Evolutionary conservation across 2,113 vertebrate genomes (phyloP).

Genomic region (Myotis lucifugus): DNA sequence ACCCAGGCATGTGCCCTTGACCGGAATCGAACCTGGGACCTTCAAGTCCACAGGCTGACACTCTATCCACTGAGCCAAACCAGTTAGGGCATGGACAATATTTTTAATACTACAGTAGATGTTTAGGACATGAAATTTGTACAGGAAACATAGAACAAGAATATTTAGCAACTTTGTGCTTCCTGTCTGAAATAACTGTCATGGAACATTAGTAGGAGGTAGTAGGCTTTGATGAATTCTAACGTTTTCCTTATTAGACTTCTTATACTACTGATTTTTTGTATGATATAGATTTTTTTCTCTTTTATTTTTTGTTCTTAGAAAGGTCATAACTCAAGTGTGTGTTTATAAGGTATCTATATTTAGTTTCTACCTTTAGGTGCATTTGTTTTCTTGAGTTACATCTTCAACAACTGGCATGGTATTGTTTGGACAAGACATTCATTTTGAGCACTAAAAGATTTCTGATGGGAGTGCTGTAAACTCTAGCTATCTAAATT

Average conservation of each 20-base stretch:
- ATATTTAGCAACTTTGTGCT: slow-evolving; percentile 61
- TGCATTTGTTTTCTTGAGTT: slow-evolving; percentile 61
- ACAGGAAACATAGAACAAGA: slow-evolving; percentile 59
- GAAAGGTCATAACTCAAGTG: slow-evolving; percentile 7
- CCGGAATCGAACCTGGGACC: no score
- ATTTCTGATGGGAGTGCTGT: slow-evolving; percentile 68
- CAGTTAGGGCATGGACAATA: not conserved
- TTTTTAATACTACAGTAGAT: slow-evolving; percentile 58
- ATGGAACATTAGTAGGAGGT: slow-evolving; percentile 49
- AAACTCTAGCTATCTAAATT: slow-evolving; percentile 67
- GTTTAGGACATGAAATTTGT: slow-evolving; percentile 56
- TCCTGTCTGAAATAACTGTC: slow-evolving; percentile 66
- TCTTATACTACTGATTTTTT: slow-evolving; percentile 36
- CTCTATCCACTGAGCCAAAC: no score
- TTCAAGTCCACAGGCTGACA: no score
- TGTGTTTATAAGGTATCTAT: slow-evolving; percentile 43
- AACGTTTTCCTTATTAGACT: slow-evolving; percentile 45
- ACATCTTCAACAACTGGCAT: slow-evolving; percentile 53
- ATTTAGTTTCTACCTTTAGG: slow-evolving; percentile 63
- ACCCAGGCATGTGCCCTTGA: no score
- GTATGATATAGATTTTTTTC: not conserved
- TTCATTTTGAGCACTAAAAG: slow-evolving; percentile 69
- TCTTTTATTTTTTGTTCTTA: slow-evolving; percentile 29
- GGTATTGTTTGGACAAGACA: slow-evolving; percentile 57
- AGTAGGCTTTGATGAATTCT: slow-evolving; percentile 48